phyloP scores from a whole-genome alignment of 2,888 invertebrate species.

The Odiellus spinosus region DNA sequence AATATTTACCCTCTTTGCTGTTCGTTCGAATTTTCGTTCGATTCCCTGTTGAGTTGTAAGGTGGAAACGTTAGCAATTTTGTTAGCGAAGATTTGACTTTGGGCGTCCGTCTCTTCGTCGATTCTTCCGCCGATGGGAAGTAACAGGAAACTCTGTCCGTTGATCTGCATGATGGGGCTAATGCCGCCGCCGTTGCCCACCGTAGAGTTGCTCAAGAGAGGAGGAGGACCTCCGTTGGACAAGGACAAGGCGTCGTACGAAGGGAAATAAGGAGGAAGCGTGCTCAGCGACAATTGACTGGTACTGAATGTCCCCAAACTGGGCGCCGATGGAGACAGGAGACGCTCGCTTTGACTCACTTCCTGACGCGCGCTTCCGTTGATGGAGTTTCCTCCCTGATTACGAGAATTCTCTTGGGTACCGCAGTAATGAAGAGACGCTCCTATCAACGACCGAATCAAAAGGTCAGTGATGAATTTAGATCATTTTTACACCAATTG shows the following conservation, averaged over 20 bases:
- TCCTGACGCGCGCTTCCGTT: background rate
- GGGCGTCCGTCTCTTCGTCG: too few species aligned
- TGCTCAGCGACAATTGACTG: slow-evolving; percentile 19
- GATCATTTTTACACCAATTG: too few species aligned
- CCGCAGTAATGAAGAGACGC: slow-evolving; percentile 17
- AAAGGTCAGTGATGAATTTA: too few species aligned
- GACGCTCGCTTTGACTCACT: background rate
- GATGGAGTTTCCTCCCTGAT: background rate
- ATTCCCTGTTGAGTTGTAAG: too few species aligned
- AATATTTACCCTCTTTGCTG: too few species aligned
- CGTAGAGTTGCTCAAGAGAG: background rate
- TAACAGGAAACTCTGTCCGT: background rate
- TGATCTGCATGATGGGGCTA: background rate
- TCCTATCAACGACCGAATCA: too few species aligned
- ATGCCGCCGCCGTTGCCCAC: too few species aligned
- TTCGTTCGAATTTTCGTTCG: too few species aligned
- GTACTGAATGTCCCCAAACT: slow-evolving; percentile 7
- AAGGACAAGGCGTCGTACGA: slow-evolving; percentile 5
- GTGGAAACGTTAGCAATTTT: too few species aligned
- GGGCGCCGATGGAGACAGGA: slow-evolving; percentile 3
- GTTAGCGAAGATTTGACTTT: too few species aligned
- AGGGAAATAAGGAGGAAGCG: slow-evolving; percentile 19
- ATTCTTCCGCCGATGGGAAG: background rate
- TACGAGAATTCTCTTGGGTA: background rate
- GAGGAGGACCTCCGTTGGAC: too few species aligned